phyloP scores from a whole-genome alignment of 1,140 invertebrate genomes.

The Tetragonula clypearis region DNA sequence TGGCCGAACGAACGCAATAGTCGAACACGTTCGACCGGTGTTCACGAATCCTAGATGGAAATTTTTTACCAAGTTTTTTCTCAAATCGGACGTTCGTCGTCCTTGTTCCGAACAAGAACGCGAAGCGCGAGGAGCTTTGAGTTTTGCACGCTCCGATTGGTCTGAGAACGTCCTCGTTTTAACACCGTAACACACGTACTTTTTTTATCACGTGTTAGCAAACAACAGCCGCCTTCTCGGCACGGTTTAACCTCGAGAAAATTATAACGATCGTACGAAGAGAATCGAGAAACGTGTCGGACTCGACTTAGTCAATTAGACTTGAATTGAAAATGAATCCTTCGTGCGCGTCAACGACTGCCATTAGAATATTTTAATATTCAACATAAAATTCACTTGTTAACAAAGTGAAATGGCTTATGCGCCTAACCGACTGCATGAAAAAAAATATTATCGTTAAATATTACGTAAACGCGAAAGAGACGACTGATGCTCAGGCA shows the following conservation, averaged over 20 bases:
- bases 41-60: not conserved
- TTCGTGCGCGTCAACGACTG: too few species aligned
- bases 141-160: conserved; percentile 17
- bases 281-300: not conserved
- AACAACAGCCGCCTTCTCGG: conserved; percentile 7
- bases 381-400: not conserved
- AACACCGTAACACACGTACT: conserved; percentile 17
- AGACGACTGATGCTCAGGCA: too few species aligned
- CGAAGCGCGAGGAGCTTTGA: conserved; percentile 4
- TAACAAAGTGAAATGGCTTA: not conserved
- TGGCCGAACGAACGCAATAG: not conserved
- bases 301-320: too few species aligned
- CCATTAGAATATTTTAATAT: not conserved
- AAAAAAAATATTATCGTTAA: not conserved
- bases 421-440: not conserved
- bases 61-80: conserved; percentile 10
- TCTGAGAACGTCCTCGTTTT: conserved; percentile 22
- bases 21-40: not conserved
- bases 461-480: not conserved
- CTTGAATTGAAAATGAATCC: too few species aligned
- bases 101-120: conserved; percentile 9
- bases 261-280: not conserved
- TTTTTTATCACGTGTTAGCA: conserved; percentile 22
- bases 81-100: too few species aligned
- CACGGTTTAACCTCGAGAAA: conserved; percentile 4